These are phyloP conservation scores for Cephus rjabovi DNA, from an alignment of 2,888 invertebrate genomes.

Conservation along the genomic window DNA sequence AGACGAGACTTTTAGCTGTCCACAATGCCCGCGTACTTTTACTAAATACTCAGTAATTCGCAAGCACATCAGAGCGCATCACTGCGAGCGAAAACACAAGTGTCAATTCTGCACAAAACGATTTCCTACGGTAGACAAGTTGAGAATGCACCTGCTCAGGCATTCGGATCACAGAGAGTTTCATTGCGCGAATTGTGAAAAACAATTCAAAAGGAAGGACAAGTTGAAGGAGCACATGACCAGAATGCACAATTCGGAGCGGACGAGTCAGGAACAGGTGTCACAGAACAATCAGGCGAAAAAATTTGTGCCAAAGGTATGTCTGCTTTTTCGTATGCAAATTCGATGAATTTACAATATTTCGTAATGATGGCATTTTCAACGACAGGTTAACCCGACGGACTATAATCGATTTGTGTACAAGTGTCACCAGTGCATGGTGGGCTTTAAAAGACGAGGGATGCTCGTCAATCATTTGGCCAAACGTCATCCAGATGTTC, in stretches of 20 bases:
- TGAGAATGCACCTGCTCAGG: conserved; percentile 76
- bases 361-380: not conserved
- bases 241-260: conserved; percentile 73
- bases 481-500: conserved; percentile 78
- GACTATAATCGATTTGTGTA: conserved; percentile 81
- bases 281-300: conserved; percentile 60
- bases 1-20: conserved; percentile 77
- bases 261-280: conserved; percentile 38
- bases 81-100: conserved; percentile 75
- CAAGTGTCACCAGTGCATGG: conserved; percentile 80
- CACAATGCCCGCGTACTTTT: conserved; percentile 74
- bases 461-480: conserved; percentile 89
- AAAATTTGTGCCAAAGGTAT: conserved; percentile 72
- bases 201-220: conserved; percentile 82
- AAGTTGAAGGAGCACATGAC: conserved; percentile 80
- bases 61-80: conserved; percentile 81
- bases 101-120: conserved; percentile 78
- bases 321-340: not conserved
- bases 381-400: conserved; percentile 66
- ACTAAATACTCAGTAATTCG: conserved; percentile 77
- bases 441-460: conserved; percentile 85
- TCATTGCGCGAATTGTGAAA: conserved; percentile 81
- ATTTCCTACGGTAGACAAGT: conserved; percentile 78
- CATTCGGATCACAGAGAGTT: conserved; percentile 72
- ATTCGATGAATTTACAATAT: conserved; percentile 1